phyloP scores from a whole-genome alignment of 1,140 invertebrate species.

The Sinella curviseta region DNA sequence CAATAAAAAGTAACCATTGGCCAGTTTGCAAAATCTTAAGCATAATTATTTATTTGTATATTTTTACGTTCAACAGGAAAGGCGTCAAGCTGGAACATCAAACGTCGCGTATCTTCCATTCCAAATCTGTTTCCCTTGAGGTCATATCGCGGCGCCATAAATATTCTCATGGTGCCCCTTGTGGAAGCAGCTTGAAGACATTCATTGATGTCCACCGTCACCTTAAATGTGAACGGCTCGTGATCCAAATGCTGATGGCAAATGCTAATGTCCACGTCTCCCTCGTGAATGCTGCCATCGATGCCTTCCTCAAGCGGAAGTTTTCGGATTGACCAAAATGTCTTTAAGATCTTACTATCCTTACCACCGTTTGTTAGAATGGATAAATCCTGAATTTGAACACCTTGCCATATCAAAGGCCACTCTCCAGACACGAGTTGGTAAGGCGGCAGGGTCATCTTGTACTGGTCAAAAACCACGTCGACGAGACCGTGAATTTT shows the following conservation, averaged over 20 bases:
- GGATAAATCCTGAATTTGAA: background rate
- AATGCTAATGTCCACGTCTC: background rate
- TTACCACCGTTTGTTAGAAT: too few species aligned
- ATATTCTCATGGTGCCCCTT: constrained; percentile 49
- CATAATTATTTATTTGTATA: background rate
- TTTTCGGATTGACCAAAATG: background rate
- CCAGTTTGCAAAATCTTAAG: too few species aligned
- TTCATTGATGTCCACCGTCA: background rate
- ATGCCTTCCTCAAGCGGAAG: background rate
- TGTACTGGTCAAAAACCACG: constrained; percentile 74
- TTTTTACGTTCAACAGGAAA: constrained; percentile 41
- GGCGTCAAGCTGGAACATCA: constrained; percentile 49
- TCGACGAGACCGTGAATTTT: constrained; percentile 78
- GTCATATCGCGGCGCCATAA: constrained; percentile 50
- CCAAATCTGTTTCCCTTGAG: constrained; percentile 41
- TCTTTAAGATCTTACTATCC: background rate
- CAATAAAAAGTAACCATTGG: background rate
- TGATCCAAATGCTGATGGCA: constrained; percentile 35
- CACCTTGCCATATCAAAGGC: too few species aligned
- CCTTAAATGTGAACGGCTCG: constrained; percentile 27
- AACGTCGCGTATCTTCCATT: constrained; percentile 46
- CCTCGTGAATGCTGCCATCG: background rate
- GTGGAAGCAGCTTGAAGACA: background rate
- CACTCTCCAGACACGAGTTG: constrained; percentile 52
- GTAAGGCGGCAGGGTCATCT: constrained; percentile 68